These are phyloP conservation scores for Pterois miles DNA, from an alignment of 2,797 vertebrate genomes.

Conservation along the genomic window DNA sequence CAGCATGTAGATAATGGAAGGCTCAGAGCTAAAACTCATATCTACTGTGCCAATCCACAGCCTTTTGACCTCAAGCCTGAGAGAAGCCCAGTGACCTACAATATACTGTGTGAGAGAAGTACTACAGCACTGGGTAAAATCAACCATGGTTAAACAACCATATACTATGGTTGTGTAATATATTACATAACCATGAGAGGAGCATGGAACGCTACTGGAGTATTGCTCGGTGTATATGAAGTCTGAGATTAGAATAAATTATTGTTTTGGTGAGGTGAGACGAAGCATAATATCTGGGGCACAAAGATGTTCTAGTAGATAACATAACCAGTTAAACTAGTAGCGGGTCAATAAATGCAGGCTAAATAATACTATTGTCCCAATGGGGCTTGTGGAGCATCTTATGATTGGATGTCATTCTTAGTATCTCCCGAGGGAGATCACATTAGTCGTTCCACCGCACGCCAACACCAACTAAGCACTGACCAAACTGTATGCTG, in stretches of 20 bases:
- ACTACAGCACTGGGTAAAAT: slow-evolving; percentile 8
- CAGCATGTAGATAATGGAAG: neutral
- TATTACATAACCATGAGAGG: slow-evolving; percentile 1
- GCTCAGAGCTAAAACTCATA: slow-evolving; percentile 19
- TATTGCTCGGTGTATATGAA: neutral
- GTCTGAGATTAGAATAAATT: neutral
- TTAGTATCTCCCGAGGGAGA: neutral
- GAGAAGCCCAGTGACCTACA: slow-evolving; percentile 63
- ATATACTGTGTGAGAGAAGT: slow-evolving; percentile 19
- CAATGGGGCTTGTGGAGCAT: neutral
- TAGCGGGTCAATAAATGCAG: neutral
- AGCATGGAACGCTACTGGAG: neutral
- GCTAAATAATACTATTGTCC: neutral
- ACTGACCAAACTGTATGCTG: neutral
- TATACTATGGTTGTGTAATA: no score
- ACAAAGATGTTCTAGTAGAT: neutral
- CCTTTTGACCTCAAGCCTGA: slow-evolving; percentile 47
- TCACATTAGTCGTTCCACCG: neutral
- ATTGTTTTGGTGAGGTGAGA: neutral
- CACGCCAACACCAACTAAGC: no score
- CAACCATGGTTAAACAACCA: slow-evolving; percentile 10
- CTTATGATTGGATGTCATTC: neutral
- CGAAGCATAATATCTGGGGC: neutral
- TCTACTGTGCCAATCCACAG: neutral
- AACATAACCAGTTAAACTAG: neutral